A percentile compares a stretch with the other conserved stretches of the same genome.
phyloP scores from a whole-genome alignment of 2,888 invertebrate species.

The Eugnorisma glareosa region DNA sequence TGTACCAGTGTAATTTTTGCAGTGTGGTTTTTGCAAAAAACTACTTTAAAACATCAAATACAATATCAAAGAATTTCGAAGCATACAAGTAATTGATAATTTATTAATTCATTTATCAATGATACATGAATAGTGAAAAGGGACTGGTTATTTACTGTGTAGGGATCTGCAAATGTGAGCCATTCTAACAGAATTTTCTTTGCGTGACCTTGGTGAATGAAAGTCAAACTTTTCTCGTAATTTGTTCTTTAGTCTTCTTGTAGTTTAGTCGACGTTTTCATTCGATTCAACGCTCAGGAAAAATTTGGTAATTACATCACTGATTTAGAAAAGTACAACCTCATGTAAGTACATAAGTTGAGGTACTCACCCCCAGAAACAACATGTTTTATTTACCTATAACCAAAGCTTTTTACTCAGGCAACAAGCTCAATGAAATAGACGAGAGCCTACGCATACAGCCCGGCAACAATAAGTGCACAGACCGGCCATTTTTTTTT shows the following conservation, averaged over 20 bases:
- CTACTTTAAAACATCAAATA: not conserved
- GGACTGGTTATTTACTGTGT: not conserved
- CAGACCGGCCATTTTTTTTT: constrained; percentile 55
- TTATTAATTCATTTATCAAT: too few species aligned
- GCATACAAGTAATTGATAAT: not conserved
- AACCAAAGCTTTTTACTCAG: not conserved
- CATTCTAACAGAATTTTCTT: not conserved
- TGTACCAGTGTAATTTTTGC: too few species aligned
- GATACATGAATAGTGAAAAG: not conserved
- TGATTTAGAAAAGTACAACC: too few species aligned
- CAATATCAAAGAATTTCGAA: not conserved
- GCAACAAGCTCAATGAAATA: constrained; percentile 33
- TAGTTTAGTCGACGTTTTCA: too few species aligned
- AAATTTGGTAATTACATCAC: too few species aligned
- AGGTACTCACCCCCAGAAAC: too few species aligned
- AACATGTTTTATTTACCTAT: not conserved
- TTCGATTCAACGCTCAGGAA: too few species aligned
- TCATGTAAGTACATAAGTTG: too few species aligned
- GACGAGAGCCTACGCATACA: constrained; percentile 23
- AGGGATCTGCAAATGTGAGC: not conserved
- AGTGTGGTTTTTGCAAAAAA: too few species aligned
- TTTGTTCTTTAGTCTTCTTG: too few species aligned
- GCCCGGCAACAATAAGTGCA: constrained; percentile 64
- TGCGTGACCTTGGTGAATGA: not conserved
- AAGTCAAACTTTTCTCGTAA: too few species aligned